Base-by-base conservation (phyloP, 2,888 invertebrate species). In the Theodoxus fluviatilis region DNA sequence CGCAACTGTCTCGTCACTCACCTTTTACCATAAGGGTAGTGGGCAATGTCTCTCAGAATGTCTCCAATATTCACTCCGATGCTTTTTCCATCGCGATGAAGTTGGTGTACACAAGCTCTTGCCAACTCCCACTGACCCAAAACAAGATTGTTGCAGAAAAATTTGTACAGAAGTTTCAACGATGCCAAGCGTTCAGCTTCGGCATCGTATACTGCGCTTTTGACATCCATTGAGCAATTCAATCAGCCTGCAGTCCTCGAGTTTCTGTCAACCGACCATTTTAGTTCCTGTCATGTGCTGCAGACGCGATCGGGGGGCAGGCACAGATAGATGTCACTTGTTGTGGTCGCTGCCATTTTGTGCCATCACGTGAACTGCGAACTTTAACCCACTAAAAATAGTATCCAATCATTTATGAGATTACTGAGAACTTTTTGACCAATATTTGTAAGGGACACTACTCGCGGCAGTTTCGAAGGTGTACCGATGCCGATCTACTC, bases 41-140 rank as follows among this genome's bases (percentile, higher is more conserved):
- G 68, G 4, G 77, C 75, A 40, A 84, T 69, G 68, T 82, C 79
- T 37, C 72, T 70, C 28, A 85, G 67, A 28, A 82, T 49, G 18
- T 79, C 74, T n/a, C 70, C 67, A 7, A 83, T 73, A 57, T 79
- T 74, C 12, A 69, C 37, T 33, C 69, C 69, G 15, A 74, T 15
- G 7, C 63, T 25, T 22, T 63, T 35, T 18, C 72, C 72, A n/a
- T 79, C 75, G 59, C 68, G 47, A n/a, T 73, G 57, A 28, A 84
- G 70, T 55, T 78, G 76, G 43, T 73, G 63, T 7, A 80, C 68
- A 70, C 80, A 80, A 12, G 83, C 76, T 63, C 76, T 74, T 0
- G 84, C 84, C 66, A 84, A 75, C 75, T 86, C 84, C 84, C 85
- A 86, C 73, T 85, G 84, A 9, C 85, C 85, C 49, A 84, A 72